Conservation (phyloP, 2,113 vertebrate species). For the Gadus macrocephalus region DNA sequence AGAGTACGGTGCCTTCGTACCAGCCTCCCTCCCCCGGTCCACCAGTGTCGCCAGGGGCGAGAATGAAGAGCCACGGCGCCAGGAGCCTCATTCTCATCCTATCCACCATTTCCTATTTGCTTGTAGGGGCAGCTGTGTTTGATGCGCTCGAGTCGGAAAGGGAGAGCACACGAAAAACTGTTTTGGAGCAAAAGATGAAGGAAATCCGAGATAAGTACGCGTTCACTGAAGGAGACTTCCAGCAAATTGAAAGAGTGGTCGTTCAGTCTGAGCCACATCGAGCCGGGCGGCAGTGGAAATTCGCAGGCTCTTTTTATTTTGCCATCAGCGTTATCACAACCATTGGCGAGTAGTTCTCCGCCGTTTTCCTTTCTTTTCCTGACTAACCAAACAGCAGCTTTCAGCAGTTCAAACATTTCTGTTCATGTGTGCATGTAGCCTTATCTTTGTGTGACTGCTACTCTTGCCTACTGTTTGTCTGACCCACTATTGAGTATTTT, state of each 20-base stretch:
- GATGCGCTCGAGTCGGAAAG: constrained; percentile 84
- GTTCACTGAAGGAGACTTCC: constrained; percentile 78
- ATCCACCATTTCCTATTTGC: constrained; percentile 82
- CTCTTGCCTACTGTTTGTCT: neutral
- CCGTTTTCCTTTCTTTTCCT: too few species aligned
- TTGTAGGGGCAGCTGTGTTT: constrained; percentile 85
- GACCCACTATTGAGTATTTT: neutral
- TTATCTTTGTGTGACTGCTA: too few species aligned
- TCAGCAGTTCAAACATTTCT: too few species aligned
- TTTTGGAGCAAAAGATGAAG: constrained; percentile 77
- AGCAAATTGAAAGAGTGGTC: constrained; percentile 79
- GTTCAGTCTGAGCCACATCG: constrained; percentile 80
- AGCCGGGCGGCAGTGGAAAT: constrained; percentile 83
- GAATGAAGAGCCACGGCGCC: constrained; percentile 81
- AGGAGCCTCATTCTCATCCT: constrained; percentile 79
- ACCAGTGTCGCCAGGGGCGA: constrained; percentile 20
- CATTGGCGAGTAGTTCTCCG: constrained; percentile 73
- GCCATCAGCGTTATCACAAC: constrained; percentile 91
- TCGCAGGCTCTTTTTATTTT: constrained; percentile 88
- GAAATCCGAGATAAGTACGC: constrained; percentile 78
- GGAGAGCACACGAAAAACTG: constrained; percentile 70
- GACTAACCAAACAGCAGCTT: too few species aligned
- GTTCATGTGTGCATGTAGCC: neutral
- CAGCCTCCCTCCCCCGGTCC: constrained; percentile 1
- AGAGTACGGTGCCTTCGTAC: neutral